Base-by-base conservation (phyloP, 2,888 invertebrate species). In the Andrena trimmerana region DNA sequence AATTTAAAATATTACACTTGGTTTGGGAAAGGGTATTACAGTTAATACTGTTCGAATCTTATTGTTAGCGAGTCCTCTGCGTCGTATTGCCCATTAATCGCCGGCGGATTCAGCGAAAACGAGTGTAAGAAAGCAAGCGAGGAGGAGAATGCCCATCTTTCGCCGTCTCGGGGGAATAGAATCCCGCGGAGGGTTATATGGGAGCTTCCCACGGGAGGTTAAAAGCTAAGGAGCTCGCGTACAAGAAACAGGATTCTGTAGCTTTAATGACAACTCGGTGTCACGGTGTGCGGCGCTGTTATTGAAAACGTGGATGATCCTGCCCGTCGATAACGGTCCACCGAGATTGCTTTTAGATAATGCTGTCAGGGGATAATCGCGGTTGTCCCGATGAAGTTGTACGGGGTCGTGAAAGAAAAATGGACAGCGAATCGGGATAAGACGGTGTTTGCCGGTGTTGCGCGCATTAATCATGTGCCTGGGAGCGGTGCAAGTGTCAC, bases 291-390 rank as follows among this genome's bases (percentile, higher is more conserved):
- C 50, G 67, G 33, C 70, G 59, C 13, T 76, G 69, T 81, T 84
- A 86, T 86, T 79, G 87, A 86, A 87, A 80, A 85, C 82, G 68
- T 66, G 79, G 65, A 67, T 57, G 74, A 71, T 71, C 74, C 27
- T 65, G 54, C 63, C n/a, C 29, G 76, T 67, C 69, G 86, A 84
- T 87, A 87, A 87, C 87, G 87, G 85, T 74, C 66, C 36, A 8
- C 7, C 36, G 71, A 77, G 83, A 86, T 86, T 80, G 72, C 77
- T 31, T 85, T 81, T 36, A 48, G 82, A 81, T 82, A 82, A 79
- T 68, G 31, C 66, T 33, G 67, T 36, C 60, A 13, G 24, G 20
- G 67, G 65, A 81, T 80, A 81, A 81, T 81, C 65, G 68, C 24
- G 57, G 31, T 10, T 42, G 42, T 68, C 50, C 24, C 78, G 78